These are phyloP conservation scores for Notolepis coatsorum DNA, from an alignment of 2,797 vertebrate species.

Conservation along the genomic window DNA sequence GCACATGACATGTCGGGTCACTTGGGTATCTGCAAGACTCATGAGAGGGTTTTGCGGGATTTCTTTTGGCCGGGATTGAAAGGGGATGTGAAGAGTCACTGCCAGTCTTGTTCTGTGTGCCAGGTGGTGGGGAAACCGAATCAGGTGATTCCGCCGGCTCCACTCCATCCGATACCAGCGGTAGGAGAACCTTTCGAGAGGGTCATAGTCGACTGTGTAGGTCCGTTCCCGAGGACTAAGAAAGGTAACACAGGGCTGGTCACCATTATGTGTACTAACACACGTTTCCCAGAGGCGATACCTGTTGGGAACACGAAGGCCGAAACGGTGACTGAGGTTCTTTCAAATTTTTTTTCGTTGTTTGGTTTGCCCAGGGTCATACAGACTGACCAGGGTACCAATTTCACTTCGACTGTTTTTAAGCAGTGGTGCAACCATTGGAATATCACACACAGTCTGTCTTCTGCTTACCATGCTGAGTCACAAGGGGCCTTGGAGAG, in stretches of 20 bases:
- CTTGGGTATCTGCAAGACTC: too few species aligned
- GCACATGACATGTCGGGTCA: too few species aligned
- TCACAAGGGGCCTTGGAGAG: not conserved
- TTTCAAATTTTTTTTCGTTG: conserved; percentile 8
- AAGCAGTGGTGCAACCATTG: not conserved
- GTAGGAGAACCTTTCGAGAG: conserved; percentile 10
- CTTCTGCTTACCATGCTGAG: not conserved
- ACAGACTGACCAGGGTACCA: conserved; percentile 7
- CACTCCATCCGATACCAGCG: not conserved
- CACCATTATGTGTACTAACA: conserved; percentile 7
- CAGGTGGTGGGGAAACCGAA: conserved; percentile 1
- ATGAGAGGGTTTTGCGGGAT: conserved; percentile 6
- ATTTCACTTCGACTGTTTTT: not conserved
- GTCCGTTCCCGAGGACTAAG: conserved; percentile 5
- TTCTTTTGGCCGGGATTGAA: conserved; percentile 25
- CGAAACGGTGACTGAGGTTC: not conserved
- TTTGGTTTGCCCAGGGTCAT: not conserved
- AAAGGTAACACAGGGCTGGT: not conserved
- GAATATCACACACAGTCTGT: not conserved
- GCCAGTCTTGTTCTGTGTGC: conserved; percentile 6
- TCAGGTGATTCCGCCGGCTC: not conserved
- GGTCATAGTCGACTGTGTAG: conserved; percentile 15
- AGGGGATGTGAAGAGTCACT: not conserved
- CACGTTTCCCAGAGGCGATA: conserved; percentile 16
- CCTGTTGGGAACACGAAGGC: conserved; percentile 10